Evolutionary conservation across 2,888 invertebrate genomes (phyloP).

Genomic region (Germaria angustata): DNA sequence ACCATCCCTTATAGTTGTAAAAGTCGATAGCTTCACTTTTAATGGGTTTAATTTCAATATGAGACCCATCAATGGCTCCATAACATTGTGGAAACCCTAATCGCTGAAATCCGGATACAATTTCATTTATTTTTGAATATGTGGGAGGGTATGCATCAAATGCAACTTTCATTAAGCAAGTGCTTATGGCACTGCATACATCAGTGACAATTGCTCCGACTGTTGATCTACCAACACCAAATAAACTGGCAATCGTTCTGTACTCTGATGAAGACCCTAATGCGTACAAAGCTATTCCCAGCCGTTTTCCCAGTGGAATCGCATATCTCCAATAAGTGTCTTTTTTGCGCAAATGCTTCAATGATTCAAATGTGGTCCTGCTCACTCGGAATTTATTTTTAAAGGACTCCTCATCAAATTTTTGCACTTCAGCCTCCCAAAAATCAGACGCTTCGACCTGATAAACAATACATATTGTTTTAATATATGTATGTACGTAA

Average conservation of each 20-base stretch:
- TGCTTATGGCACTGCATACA: neutral
- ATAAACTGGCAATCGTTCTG: neutral
- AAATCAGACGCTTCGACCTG: too few species aligned
- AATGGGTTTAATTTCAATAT: neutral
- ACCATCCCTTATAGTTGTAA: too few species aligned
- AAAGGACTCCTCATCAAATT: neutral
- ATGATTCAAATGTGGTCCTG: neutral
- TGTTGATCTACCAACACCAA: neutral
- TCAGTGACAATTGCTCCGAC: too few species aligned
- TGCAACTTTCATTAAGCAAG: neutral
- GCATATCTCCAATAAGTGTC: neutral
- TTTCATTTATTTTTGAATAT: too few species aligned
- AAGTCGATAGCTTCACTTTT: too few species aligned
- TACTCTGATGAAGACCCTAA: too few species aligned
- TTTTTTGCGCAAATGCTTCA: too few species aligned
- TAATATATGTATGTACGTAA: too few species aligned
- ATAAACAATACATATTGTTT: too few species aligned
- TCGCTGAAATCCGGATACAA: neutral
- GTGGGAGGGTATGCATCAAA: neutral
- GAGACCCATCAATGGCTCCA: too few species aligned
- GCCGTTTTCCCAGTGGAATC: neutral
- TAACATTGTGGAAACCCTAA: neutral
- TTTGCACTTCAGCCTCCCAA: neutral
- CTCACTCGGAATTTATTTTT: neutral
- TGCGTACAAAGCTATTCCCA: too few species aligned